Base-by-base conservation (phyloP, 1,140 invertebrate genomes). In the Polypedilum vanderplanki region DNA sequence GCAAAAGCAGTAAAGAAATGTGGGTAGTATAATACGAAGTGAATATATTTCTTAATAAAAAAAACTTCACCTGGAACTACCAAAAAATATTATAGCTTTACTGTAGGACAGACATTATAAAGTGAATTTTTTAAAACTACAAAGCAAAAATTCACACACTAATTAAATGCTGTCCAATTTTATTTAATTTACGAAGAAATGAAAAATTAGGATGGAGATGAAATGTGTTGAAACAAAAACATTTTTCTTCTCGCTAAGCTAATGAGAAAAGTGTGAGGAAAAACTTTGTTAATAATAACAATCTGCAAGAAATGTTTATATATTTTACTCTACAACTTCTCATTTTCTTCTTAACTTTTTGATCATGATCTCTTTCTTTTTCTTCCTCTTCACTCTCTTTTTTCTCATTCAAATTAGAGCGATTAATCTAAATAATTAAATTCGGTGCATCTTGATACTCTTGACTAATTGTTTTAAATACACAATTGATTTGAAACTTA, bases 221-320 rank as follows among this genome's bases (percentile, higher is more conserved):
- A 57, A 57, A 57, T 57, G 46, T 57, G 7, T 57, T 57, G 46
- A n/a, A 57, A 57, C 15, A 15, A 57, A 57, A 57, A 57, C 46
- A 57, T 57, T 57, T n/a, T 15, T 57, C n/a, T 57, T 33, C 24
- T 33, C 24, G 1, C 24, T n/a, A 57, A 57, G 12, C 46, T 57
- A 57, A 57, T 57, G 46, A 57, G 46, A 57, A 57, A n/a, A n/a
- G 46, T n/a, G 12, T n/a, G n/a, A 57, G 46, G n/a, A 57, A 57
- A 57, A 57, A n/a, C 46, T 8, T 57, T 57, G 46, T 57, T 57
- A 57, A 57, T 57, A 57, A 57, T 57, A 57, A 57, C 46, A 57
- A 57, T 57, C 46, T 12, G 12, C 46, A 15, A 57, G 46, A 57
- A 15, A n/a, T 57, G 24, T 33, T 33, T 33, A 33, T 46, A 12